Percentiles rank a stretch among this genome's conserved stretches.
phyloP scores from a whole-genome alignment of 1,140 invertebrate genomes.

The Artemia franciscana region DNA sequence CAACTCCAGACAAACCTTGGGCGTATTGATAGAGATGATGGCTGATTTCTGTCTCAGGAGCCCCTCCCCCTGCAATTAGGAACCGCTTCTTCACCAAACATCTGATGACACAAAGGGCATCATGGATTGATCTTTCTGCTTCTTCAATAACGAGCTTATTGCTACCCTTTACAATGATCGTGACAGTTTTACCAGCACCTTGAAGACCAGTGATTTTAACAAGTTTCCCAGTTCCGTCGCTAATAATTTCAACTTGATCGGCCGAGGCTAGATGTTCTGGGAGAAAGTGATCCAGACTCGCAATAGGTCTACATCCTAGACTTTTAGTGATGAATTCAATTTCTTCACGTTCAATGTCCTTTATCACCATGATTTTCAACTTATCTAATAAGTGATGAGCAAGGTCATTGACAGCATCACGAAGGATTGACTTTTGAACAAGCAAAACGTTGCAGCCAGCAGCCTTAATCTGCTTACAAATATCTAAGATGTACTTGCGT shows the following conservation, averaged over 20 bases:
- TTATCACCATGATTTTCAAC: conserved; percentile 96
- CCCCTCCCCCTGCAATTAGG: conserved; percentile 82
- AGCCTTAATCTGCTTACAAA: conserved; percentile 97
- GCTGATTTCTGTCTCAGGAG: conserved; percentile 84
- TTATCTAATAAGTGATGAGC: conserved; percentile 96
- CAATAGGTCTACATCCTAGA: conserved; percentile 79
- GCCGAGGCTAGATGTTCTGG: conserved; percentile 74
- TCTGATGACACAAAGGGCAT: conserved; percentile 90
- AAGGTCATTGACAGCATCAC: conserved; percentile 86
- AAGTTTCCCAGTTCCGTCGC: conserved; percentile 68
- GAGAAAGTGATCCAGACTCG: conserved; percentile 90
- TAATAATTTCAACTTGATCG: conserved; percentile 83
- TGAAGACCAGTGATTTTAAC: conserved; percentile 82
- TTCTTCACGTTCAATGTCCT: conserved; percentile 92
- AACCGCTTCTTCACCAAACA: conserved; percentile 78
- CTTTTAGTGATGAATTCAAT: conserved; percentile 94
- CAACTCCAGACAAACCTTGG: conserved; percentile 61
- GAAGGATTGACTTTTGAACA: conserved; percentile 94
- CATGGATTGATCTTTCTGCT: conserved; percentile 84
- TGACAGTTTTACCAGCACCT: conserved; percentile 69
- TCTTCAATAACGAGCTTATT: conserved; percentile 89
- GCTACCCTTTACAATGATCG: conserved; percentile 81
- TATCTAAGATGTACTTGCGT: conserved; percentile 89
- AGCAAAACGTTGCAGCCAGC: conserved; percentile 91
- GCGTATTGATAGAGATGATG: conserved; percentile 58